phyloP scores from a whole-genome alignment of 23 tunicate genomes.

The Styela plicata region DNA sequence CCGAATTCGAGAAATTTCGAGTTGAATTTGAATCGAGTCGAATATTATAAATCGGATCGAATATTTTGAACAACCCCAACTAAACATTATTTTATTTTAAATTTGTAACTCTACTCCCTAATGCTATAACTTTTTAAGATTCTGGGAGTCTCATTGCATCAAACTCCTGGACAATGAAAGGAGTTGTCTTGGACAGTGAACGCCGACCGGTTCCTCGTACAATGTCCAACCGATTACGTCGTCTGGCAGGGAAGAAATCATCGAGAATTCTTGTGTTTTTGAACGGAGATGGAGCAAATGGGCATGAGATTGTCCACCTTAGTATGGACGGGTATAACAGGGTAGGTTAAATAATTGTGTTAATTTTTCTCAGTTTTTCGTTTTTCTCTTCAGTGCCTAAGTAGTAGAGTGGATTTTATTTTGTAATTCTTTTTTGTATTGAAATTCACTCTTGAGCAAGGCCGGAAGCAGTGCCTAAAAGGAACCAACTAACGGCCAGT shows the following conservation, averaged over 20 bases:
- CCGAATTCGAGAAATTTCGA: too few species aligned
- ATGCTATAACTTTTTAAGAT: too few species aligned
- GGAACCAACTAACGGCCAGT: too few species aligned
- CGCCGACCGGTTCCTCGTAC: neutral
- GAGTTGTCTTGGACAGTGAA: slow-evolving; percentile 27
- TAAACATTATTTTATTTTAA: too few species aligned
- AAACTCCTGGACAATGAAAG: slow-evolving; percentile 29
- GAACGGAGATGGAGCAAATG: slow-evolving; percentile 59
- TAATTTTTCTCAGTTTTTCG: neutral
- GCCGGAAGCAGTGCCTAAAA: too few species aligned
- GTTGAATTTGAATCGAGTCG: too few species aligned
- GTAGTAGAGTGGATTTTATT: too few species aligned
- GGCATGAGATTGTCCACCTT: slow-evolving; percentile 52
- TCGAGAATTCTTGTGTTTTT: slow-evolving; percentile 41
- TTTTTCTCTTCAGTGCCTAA: neutral
- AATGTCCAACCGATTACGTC: slow-evolving; percentile 31
- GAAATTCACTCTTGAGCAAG: too few species aligned
- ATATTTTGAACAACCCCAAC: too few species aligned
- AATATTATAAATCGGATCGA: too few species aligned
- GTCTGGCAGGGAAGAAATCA: slow-evolving; percentile 56
- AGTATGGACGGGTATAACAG: neutral
- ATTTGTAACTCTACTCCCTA: too few species aligned
- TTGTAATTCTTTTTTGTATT: too few species aligned
- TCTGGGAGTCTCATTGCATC: slow-evolving; percentile 26
- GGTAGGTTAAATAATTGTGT: neutral